Evolutionary conservation across 1,140 invertebrate species (phyloP).

Genomic region (Penaeus indicus): DNA sequence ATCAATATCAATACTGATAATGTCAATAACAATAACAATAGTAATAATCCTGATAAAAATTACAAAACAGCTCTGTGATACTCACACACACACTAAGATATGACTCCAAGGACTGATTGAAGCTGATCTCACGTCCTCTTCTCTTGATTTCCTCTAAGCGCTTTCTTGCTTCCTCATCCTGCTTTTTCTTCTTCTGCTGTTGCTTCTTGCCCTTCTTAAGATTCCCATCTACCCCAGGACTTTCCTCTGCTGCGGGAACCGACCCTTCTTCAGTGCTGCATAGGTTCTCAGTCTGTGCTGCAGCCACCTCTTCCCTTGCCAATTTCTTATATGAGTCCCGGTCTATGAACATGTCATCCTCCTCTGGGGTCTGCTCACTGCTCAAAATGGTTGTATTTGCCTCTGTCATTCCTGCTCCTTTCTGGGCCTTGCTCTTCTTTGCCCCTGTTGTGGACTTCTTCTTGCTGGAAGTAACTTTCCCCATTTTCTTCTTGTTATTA

Average conservation of each 20-base stretch:
- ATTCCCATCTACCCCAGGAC: background rate
- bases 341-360: background rate
- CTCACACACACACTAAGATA: constrained; percentile 7
- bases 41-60: background rate
- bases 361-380: no score
- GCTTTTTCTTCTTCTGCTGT: background rate
- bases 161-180: background rate
- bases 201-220: background rate
- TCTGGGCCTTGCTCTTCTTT: no score
- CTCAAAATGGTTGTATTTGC: no score
- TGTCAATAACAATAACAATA: background rate
- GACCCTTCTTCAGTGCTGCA: background rate
- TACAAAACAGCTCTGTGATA: background rate
- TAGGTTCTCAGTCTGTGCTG: background rate
- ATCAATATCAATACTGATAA: background rate
- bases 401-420: no score
- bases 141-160: background rate
- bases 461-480: no score
- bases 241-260: background rate
- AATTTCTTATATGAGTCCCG: background rate
- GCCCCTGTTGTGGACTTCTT: no score
- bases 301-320: background rate
- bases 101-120: background rate
- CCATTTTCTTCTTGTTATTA: no score
- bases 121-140: background rate